Evolutionary conservation across 1,140 invertebrate species (phyloP), one percentile per base, ranked within the genome.

Genomic region (Phortica variegata): DNA sequence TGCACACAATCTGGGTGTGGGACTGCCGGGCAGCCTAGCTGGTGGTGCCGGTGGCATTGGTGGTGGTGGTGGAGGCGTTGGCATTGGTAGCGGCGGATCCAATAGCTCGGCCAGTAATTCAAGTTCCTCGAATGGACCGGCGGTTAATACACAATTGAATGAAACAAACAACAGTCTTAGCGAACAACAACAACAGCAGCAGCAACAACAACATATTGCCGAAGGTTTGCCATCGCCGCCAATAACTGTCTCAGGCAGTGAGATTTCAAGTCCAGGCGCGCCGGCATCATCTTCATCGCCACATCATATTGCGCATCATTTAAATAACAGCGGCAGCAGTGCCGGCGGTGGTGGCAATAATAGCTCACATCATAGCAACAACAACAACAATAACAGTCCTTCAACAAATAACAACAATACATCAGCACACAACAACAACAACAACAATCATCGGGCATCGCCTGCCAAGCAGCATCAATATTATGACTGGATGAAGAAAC

Each of bases 401-500:
- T 69, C 73, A 1, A 71, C 61, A 21, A 58, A 58, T 47, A 73
- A 73, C 45, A 68, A 60, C 17, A 61, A 56, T 52, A 65, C 37
- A 66, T n/a, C n/a, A n/a, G n/a, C n/a, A n/a, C n/a, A 62, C 39
- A 66, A 65, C 42, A 63, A 60, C 43, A 61, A 58, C 41, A 59
- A 59, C 38, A 42, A 65, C 52, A 73, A 69, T 16, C 60, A 75
- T 48, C 61, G 62, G 20, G 76, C 82, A 63, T 87, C 89, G 12
- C 79, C 83, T 6, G 84, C 85, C 2, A 82, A 83, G 12, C 89
- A 87, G 42, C 90, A n/a, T n/a, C n/a, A 90, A 0, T 93, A 85
- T 69, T 93, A 84, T 71, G 90, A 91, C 54, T 94, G 90, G 90
- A 93, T 94, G 84, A 92, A 89, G 70, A 91, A 90, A 73, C 85